Percentiles rank a stretch among this genome's conserved stretches.
Evolutionary conservation across 2,113 vertebrate genomes (phyloP).

Genomic region (Gadus macrocephalus): DNA sequence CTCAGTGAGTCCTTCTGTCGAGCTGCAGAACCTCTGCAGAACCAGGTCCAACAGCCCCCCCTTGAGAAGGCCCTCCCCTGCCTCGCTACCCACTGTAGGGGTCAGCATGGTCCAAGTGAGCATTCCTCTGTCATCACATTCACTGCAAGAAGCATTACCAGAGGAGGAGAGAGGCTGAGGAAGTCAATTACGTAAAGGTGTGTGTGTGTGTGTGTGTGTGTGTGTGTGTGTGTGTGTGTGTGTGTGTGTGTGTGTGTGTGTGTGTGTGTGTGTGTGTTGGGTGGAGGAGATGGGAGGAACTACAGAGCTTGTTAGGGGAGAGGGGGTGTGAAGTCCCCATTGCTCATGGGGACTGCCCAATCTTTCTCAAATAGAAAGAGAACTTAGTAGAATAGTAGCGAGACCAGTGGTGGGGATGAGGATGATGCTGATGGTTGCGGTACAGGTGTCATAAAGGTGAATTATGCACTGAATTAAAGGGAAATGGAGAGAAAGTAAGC

Average conservation of each 20-base stretch:
- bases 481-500: constrained; percentile 18
- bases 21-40: not conserved
- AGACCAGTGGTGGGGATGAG: not conserved
- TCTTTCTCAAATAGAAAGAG: constrained; percentile 23
- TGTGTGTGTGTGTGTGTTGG: no score
- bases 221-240: no score
- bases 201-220: no score
- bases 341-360: no score
- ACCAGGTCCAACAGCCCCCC: constrained; percentile 9
- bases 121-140: constrained; percentile 47
- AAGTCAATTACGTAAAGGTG: no score
- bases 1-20: not conserved
- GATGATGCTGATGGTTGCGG: not conserved
- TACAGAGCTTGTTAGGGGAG: not conserved
- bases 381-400: constrained; percentile 25
- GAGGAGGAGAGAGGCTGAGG: not conserved
- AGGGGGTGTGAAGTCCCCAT: constrained; percentile 23
- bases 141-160: constrained; percentile 29
- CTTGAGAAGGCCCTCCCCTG: no score
- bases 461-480: constrained; percentile 25
- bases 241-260: no score
- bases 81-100: constrained; percentile 22
- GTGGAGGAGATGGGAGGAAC: not conserved
- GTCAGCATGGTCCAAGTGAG: constrained; percentile 54
- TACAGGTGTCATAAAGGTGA: constrained; percentile 33